These are phyloP conservation scores for Drosophila rhopaloa DNA, from an alignment of 1,140 invertebrate species.

Conservation along the genomic window DNA sequence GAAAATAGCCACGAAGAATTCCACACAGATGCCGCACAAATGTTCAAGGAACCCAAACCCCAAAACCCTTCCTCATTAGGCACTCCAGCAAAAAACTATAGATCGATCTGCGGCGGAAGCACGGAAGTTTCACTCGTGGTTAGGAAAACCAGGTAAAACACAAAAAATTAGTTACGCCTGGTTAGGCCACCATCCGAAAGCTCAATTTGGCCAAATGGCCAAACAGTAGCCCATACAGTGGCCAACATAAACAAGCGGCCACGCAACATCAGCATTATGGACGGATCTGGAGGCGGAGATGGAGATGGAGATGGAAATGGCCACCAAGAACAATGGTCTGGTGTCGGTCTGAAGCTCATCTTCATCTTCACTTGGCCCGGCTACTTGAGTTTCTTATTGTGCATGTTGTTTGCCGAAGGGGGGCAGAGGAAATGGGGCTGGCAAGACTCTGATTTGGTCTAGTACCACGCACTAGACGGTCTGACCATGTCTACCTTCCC, in stretches of 20 bases:
- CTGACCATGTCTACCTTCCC: slow-evolving; percentile 49
- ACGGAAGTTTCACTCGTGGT: slow-evolving; percentile 48
- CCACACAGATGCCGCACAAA: slow-evolving; percentile 67
- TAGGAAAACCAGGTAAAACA: slow-evolving; percentile 33
- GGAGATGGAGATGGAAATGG: slow-evolving; percentile 25
- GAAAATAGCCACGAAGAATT: slow-evolving; percentile 27
- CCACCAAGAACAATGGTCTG: slow-evolving; percentile 68
- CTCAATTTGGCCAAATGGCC: slow-evolving; percentile 73
- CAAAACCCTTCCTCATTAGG: slow-evolving; percentile 43
- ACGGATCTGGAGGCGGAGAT: slow-evolving; percentile 22
- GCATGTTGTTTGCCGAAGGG: slow-evolving; percentile 50
- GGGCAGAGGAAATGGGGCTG: background rate
- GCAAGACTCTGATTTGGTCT: slow-evolving; percentile 24
- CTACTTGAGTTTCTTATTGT: slow-evolving; percentile 67
- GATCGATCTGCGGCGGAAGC: slow-evolving; percentile 63
- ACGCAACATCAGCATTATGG: slow-evolving; percentile 64
- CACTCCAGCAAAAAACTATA: slow-evolving; percentile 7
- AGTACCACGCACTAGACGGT: slow-evolving; percentile 70
- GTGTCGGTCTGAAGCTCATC: slow-evolving; percentile 52
- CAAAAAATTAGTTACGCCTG: slow-evolving; percentile 70
- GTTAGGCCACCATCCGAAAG: slow-evolving; percentile 56
- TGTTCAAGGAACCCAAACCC: slow-evolving; percentile 35
- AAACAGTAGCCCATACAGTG: slow-evolving; percentile 54
- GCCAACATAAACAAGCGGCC: slow-evolving; percentile 71
- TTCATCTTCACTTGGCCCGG: slow-evolving; percentile 44